Percentiles rank a stretch among this genome's conserved stretches.
phyloP scores from a whole-genome alignment of 2,113 vertebrate genomes.

The Eretmochelys imbricata region DNA sequence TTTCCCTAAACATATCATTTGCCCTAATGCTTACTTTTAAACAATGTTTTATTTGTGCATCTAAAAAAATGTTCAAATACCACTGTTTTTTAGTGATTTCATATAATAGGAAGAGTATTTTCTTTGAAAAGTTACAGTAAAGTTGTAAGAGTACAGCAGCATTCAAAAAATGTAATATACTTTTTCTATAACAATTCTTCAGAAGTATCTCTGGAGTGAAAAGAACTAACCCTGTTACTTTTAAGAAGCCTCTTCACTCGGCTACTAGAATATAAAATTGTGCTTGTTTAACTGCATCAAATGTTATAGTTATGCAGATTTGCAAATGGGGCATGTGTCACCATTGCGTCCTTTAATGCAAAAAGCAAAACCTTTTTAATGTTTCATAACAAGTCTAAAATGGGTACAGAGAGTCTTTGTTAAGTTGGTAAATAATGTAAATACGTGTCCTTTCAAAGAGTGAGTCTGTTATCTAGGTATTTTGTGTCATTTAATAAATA shows the following conservation, averaged over 20 bases:
- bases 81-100: constrained; percentile 66
- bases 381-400: constrained; percentile 76
- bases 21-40: constrained; percentile 66
- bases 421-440: constrained; percentile 84
- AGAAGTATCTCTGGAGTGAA: constrained; percentile 64
- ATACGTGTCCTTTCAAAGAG: constrained; percentile 82
- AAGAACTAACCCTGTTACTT: constrained; percentile 65
- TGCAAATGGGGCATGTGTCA: constrained; percentile 74
- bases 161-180: constrained; percentile 80
- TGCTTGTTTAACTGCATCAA: constrained; percentile 73
- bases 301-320: constrained; percentile 69
- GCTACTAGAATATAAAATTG: constrained; percentile 64
- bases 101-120: constrained; percentile 64
- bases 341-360: constrained; percentile 68
- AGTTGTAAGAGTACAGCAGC: constrained; percentile 79
- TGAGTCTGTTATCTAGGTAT: constrained; percentile 82
- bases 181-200: constrained; percentile 77
- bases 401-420: constrained; percentile 79
- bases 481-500: constrained; percentile 86
- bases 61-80: constrained; percentile 58
- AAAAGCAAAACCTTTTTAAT: constrained; percentile 77
- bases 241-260: constrained; percentile 68
- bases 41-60: constrained; percentile 42
- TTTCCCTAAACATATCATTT: constrained; percentile 65
- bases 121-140: constrained; percentile 69